Evolutionary conservation across 2,797 vertebrate genomes (phyloP), one percentile per base, ranked within the genome.

Genomic region (Channallabes apus): DNA sequence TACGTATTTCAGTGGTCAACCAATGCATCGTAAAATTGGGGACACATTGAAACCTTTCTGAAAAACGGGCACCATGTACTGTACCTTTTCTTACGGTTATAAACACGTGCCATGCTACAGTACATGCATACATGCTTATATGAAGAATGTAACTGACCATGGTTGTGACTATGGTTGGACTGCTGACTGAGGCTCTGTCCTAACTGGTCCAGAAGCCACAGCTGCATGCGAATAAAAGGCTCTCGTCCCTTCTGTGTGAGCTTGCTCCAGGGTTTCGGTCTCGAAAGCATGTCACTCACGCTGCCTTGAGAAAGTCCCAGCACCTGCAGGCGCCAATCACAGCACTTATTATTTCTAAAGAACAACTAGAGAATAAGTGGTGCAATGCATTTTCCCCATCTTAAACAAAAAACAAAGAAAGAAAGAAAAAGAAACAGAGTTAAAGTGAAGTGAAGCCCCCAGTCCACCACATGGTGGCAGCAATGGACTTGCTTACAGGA

Each of bases 181-280:
- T 93, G 87, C 88, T 96, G 97, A 92, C 84, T 93, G 86, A 96
- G 93, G 56, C 95, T 95, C 90, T 98, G 97, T 85, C 97, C 97
- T 17, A 99, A 94, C 93, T 98, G 97, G 91, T 99, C 98, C 0
- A 97, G 96, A 61, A 99, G 91, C 98, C 98, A 99, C 86, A 99
- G 94, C 93, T 99, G 98, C 98, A 99, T 99, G 71, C 98, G 97
- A 90, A 99, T 99, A 91, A 99, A 99, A 1, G 98, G 98, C 90
- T 99, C 98, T 32, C 98, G 94, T 68, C 98, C 98, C 91, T 99
- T 99, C 93, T 99, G 98, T 0, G 98, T 99, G 90, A 99, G 94
- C 93, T 99, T 99, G 94, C 98, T 98, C 98, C 98, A 99, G 0
- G 98, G 98, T 91, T 99, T 99, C 38, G 98, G 98, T 78, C 98